phyloP scores from a whole-genome alignment of 2,113 vertebrate genomes.

The Copsychus sechellarum region DNA sequence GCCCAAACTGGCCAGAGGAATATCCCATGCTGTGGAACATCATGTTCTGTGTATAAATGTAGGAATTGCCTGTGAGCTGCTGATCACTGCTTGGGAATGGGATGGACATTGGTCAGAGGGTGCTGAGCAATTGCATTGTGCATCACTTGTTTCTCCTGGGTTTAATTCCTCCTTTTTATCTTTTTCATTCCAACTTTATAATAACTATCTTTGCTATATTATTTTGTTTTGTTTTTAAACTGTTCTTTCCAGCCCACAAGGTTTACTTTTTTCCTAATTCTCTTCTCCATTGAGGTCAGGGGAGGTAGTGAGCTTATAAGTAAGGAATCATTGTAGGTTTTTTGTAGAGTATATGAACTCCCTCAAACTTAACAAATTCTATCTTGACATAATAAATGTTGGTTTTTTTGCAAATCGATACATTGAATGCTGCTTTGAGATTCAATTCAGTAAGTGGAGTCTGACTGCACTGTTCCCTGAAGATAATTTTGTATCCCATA shows the following conservation, averaged over 20 bases:
- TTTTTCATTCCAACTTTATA: neutral
- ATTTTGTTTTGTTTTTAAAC: neutral
- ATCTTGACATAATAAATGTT: neutral
- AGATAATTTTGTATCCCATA: neutral
- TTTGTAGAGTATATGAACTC: neutral
- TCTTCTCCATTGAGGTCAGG: neutral
- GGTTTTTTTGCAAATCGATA: neutral
- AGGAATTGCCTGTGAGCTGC: neutral
- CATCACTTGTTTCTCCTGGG: neutral
- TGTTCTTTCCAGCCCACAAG: neutral
- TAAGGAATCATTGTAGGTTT: neutral
- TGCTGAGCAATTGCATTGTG: neutral
- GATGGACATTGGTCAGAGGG: neutral
- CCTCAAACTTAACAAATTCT: neutral
- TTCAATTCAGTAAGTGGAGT: neutral
- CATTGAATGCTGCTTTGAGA: neutral
- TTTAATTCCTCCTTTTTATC: neutral
- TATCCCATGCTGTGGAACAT: neutral
- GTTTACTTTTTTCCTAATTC: neutral
- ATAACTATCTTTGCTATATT: neutral
- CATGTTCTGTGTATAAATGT: neutral
- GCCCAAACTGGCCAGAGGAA: neutral
- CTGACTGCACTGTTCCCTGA: neutral
- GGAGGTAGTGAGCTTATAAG: neutral
- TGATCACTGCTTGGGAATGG: fast-evolving